Conservation (phyloP, 2,797 vertebrate species). For the Melanogrammus aeglefinus region DNA sequence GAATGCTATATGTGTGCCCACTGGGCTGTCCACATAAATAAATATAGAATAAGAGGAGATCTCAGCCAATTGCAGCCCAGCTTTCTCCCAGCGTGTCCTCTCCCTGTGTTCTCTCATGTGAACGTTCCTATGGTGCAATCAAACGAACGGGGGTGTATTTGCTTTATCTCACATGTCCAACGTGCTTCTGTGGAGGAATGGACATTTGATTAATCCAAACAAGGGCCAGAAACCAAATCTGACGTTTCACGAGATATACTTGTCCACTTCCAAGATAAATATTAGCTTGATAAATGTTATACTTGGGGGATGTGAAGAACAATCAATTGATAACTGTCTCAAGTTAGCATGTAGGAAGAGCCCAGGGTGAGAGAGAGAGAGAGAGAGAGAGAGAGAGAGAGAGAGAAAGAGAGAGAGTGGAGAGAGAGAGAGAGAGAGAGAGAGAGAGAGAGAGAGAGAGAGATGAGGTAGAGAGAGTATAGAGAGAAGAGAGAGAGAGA, state of each 20-base stretch:
- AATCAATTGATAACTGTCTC: conserved; percentile 43
- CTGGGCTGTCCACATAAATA: background rate
- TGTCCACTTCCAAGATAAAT: conserved; percentile 63
- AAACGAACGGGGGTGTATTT: conserved; percentile 57
- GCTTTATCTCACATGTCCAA: conserved; percentile 57
- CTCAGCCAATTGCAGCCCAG: background rate
- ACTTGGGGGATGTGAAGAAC: conserved; percentile 48
- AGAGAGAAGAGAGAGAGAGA: background rate
- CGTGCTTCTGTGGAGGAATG: conserved; percentile 66
- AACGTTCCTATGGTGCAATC: conserved; percentile 53
- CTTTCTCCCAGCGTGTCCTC: conserved; percentile 37
- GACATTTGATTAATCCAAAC: conserved; percentile 71
- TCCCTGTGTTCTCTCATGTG: conserved; percentile 47
- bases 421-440: background rate
- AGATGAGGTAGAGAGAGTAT: background rate
- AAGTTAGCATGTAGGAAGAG: conserved; percentile 34
- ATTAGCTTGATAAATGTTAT: conserved; percentile 58
- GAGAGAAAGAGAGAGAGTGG: too few relatives aligned
- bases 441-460: background rate
- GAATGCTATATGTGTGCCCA: background rate
- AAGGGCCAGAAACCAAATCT: conserved; percentile 57
- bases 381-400: background rate
- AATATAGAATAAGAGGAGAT: conserved; percentile 26
- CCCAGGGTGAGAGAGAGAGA: background rate
- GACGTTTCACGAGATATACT: conserved; percentile 47